Evolutionary conservation across 2,113 vertebrate genomes (phyloP).

Genomic region (Todiramphus saurophagus): DNA sequence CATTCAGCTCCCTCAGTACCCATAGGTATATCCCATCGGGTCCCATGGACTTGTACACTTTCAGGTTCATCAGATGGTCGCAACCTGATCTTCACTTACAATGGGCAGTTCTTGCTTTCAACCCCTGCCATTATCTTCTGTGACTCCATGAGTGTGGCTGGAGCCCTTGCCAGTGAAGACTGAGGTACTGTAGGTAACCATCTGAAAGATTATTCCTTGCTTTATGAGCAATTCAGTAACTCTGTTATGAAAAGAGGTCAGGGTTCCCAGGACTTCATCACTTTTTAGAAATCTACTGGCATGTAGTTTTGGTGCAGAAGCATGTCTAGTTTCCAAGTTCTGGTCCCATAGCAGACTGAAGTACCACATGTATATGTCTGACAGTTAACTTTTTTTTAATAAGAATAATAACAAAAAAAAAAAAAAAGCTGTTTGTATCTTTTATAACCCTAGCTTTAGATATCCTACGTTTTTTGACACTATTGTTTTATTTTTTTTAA

Average conservation of each 20-base stretch:
- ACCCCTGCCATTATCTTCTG: too few relatives aligned
- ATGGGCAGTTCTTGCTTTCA: too few relatives aligned
- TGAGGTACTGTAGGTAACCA: background rate
- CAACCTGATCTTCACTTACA: too few relatives aligned
- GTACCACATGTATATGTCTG: background rate
- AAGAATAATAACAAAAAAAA: background rate
- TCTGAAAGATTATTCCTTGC: background rate
- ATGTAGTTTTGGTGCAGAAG: background rate
- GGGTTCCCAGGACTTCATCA: background rate
- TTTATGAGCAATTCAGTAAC: background rate
- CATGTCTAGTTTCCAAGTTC: background rate
- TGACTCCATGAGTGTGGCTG: too few relatives aligned
- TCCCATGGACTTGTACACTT: too few relatives aligned
- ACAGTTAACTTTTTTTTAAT: background rate
- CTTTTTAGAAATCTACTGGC: background rate
- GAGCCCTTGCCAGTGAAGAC: too few relatives aligned
- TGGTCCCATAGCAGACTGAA: background rate
- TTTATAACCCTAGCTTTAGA: background rate
- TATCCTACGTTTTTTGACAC: background rate
- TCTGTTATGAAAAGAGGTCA: fast-evolving
- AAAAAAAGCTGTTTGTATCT: background rate
- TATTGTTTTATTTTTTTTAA: background rate
- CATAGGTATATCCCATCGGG: too few relatives aligned
- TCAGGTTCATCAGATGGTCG: too few relatives aligned
- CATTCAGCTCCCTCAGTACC: too few relatives aligned